phyloP scores from a whole-genome alignment of 2,113 vertebrate genomes.

The Turnix velox region DNA sequence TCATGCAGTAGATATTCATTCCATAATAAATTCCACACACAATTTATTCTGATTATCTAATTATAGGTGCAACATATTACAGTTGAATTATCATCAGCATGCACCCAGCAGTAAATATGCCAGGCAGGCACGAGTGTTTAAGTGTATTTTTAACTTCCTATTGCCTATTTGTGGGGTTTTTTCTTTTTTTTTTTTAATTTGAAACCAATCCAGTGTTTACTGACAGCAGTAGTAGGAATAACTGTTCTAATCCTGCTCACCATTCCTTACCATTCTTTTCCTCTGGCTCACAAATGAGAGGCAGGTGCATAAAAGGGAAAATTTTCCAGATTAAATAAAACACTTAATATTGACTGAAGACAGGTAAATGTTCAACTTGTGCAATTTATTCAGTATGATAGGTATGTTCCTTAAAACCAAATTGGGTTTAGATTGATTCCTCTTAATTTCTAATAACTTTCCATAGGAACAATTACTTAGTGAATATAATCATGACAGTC shows the following conservation, averaged over 20 bases:
- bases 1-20: neutral
- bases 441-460: neutral
- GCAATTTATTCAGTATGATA: neutral
- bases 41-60: neutral
- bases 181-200: neutral
- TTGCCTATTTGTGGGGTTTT: neutral
- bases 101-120: neutral
- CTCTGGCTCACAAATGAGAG: neutral
- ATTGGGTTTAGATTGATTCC: neutral
- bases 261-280: neutral
- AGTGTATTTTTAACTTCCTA: neutral
- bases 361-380: conserved; percentile 7
- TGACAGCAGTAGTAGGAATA: neutral
- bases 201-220: neutral
- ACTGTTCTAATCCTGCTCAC: neutral
- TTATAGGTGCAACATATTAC: neutral
- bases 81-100: neutral
- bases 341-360: conserved; percentile 33
- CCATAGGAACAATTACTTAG: neutral
- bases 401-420: neutral
- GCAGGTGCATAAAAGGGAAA: neutral
- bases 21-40: neutral
- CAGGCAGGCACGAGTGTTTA: neutral
- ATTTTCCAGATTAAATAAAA: conserved; percentile 41
- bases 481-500: neutral